Percentiles rank a stretch among this genome's conserved stretches.
Evolutionary conservation across 2,797 vertebrate genomes (phyloP).

Genomic region (Botia almorhae): DNA sequence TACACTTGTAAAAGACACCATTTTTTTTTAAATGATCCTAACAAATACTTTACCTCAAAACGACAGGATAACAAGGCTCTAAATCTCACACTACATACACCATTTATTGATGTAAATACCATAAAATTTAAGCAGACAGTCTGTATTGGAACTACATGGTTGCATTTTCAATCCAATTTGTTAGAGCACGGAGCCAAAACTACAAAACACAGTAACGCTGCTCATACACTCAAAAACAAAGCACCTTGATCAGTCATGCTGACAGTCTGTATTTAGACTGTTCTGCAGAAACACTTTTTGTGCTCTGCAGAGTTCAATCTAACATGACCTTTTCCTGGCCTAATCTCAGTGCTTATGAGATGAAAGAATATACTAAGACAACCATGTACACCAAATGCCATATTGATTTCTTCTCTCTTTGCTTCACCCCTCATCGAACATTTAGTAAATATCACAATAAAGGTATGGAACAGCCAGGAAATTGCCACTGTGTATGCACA

Average conservation of each 20-base stretch:
- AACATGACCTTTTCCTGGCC: constrained; percentile 1
- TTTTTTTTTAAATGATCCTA: too few species aligned
- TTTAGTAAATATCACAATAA: background rate
- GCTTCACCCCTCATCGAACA: constrained; percentile 3
- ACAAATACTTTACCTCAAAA: background rate
- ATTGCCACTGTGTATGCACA: background rate
- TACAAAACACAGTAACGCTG: background rate
- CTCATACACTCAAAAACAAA: background rate
- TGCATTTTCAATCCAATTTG: background rate
- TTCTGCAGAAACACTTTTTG: background rate
- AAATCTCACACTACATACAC: background rate
- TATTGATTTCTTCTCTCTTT: constrained; percentile 26
- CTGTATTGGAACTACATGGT: too few species aligned
- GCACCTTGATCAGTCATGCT: background rate
- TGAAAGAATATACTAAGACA: constrained; percentile 6
- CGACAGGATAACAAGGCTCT: background rate
- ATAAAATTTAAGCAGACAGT: background rate
- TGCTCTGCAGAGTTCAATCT: background rate
- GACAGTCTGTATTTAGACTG: constrained; percentile 7
- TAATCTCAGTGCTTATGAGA: constrained; percentile 9
- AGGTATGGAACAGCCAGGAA: background rate
- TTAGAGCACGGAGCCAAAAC: constrained; percentile 26
- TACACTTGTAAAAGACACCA: too few species aligned
- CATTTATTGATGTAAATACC: background rate
- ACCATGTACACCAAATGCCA: constrained; percentile 7